These are phyloP conservation scores for Petrocephalus microphthalmus DNA, from an alignment of 2,113 vertebrate genomes.

Conservation along the genomic window DNA sequence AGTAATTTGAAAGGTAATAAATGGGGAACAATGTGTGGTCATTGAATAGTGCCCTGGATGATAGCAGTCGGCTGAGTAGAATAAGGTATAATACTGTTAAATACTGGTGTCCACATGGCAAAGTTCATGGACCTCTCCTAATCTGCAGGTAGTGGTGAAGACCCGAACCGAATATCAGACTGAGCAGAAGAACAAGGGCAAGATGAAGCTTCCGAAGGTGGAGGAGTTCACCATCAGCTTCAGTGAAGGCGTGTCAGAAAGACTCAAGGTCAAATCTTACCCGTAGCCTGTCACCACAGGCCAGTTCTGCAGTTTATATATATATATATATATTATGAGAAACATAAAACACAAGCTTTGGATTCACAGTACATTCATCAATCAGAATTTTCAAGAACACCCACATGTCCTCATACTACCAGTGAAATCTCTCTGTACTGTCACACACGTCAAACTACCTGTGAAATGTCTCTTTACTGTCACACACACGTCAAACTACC, in stretches of 20 bases:
- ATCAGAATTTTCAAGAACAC: neutral
- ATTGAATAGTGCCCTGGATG: neutral
- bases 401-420: neutral
- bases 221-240: constrained; percentile 98
- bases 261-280: constrained; percentile 69
- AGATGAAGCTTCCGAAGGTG: constrained; percentile 92
- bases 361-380: neutral
- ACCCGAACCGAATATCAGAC: constrained; percentile 93
- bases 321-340: too few species aligned
- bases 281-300: neutral
- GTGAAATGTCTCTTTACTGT: neutral
- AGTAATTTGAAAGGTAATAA: neutral
- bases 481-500: neutral
- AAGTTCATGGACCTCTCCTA: neutral
- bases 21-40: neutral
- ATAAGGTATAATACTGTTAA: neutral
- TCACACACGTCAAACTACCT: neutral
- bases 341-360: neutral
- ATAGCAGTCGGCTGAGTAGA: neutral
- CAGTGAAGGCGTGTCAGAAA: constrained; percentile 77
- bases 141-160: constrained; percentile 90
- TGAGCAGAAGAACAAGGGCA: constrained; percentile 90
- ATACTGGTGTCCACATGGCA: neutral
- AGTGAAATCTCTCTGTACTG: neutral
- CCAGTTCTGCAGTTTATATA: neutral